These are phyloP conservation scores for Diaprepes abbreviatus DNA, from an alignment of 2,888 invertebrate species.

Conservation along the genomic window DNA sequence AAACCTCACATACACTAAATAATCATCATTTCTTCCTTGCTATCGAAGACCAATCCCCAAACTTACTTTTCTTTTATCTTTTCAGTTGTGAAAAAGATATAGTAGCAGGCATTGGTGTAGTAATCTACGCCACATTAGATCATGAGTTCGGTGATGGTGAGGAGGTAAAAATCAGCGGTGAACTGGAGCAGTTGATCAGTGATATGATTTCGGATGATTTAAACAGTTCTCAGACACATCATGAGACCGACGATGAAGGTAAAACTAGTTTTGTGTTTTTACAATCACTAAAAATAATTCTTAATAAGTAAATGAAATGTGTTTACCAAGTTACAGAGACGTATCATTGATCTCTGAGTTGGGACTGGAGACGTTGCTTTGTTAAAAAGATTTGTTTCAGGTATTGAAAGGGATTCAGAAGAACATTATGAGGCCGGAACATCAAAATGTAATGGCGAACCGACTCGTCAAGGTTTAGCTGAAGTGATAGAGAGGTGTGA, in stretches of 20 bases:
- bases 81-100: constrained; percentile 59
- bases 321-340: too few relatives aligned
- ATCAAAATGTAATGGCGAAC: constrained; percentile 57
- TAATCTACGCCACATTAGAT: constrained; percentile 91
- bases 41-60: too few relatives aligned
- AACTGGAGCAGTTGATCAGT: constrained; percentile 88
- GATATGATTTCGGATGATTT: constrained; percentile 79
- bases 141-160: constrained; percentile 88
- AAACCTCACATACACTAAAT: too few relatives aligned
- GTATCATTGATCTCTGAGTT: too few relatives aligned
- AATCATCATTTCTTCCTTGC: too few relatives aligned
- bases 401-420: constrained; percentile 89
- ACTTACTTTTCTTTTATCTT: not conserved
- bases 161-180: constrained; percentile 87
- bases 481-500: constrained; percentile 60
- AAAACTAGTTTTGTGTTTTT: too few relatives aligned
- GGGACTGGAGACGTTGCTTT: too few relatives aligned
- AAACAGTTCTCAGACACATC: constrained; percentile 55
- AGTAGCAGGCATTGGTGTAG: constrained; percentile 76
- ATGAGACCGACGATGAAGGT: constrained; percentile 85
- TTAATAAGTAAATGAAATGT: too few relatives aligned
- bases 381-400: too few relatives aligned
- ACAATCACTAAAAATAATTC: too few relatives aligned
- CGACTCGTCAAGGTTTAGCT: constrained; percentile 55
- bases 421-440: constrained; percentile 73